These are phyloP conservation scores for Opisthocomus hoazin DNA, from an alignment of 2,113 vertebrate species.

Conservation along the genomic window DNA sequence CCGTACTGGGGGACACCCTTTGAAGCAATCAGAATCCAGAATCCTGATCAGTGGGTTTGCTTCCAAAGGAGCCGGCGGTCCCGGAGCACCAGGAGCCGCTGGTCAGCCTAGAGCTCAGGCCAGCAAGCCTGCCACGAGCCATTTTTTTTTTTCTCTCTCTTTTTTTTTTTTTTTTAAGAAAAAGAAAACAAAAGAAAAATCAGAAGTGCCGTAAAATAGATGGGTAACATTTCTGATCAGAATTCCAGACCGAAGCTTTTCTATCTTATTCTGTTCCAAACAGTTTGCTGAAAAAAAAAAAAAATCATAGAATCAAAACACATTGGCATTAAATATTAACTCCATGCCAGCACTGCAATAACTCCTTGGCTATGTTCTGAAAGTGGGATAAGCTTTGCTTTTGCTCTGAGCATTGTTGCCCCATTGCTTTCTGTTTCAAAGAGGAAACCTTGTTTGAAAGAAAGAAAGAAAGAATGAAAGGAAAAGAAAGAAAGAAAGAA, in stretches of 20 bases:
- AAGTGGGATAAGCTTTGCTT: slow-evolving; percentile 31
- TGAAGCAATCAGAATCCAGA: slow-evolving; percentile 55
- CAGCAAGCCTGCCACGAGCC: slow-evolving; percentile 46
- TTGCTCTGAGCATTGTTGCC: slow-evolving; percentile 37
- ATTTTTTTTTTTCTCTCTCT: not conserved
- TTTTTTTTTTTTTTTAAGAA: not conserved
- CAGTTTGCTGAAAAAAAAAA: not conserved
- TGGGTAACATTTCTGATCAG: slow-evolving; percentile 20
- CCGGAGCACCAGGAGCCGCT: not conserved
- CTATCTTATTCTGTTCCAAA: slow-evolving; percentile 28
- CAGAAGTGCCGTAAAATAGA: slow-evolving; percentile 3
- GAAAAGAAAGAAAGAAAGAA: no score
- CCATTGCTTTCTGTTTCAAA: slow-evolving; percentile 45
- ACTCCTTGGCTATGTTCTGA: slow-evolving; percentile 23
- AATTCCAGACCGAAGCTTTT: slow-evolving; percentile 42
- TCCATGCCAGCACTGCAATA: slow-evolving; percentile 30
- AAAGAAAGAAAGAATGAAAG: no score
- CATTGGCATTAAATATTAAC: not conserved
- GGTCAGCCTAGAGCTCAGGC: slow-evolving; percentile 59
- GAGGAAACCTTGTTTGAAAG: slow-evolving; percentile 34
- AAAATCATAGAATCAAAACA: not conserved
- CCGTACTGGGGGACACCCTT: not conserved
- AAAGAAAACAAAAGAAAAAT: slow-evolving; percentile 17
- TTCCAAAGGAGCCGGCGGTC: slow-evolving; percentile 52
- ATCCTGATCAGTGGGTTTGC: slow-evolving; percentile 67